A percentile compares a stretch with the other conserved stretches of the same genome.
Conservation (phyloP, 1,140 invertebrate genomes). For the Anagrus nilaparvatae region DNA sequence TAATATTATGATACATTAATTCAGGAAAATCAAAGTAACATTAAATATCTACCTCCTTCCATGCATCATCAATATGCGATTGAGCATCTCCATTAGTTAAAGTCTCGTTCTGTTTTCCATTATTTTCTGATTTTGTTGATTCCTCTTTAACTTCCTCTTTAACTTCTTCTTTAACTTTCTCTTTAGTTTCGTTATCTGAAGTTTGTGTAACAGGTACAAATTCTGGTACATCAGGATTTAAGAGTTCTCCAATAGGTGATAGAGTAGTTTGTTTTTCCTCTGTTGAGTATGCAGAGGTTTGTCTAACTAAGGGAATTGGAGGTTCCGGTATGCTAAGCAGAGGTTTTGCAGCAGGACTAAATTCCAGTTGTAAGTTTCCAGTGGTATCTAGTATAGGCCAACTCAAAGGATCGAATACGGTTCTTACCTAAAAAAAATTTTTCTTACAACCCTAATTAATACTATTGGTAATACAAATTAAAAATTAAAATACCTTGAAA, state of each 20-base stretch:
- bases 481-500: slow-evolving; percentile 51
- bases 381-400: slow-evolving; percentile 71
- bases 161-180: slow-evolving; percentile 10
- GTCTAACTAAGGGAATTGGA: slow-evolving; percentile 47
- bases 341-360: slow-evolving; percentile 46
- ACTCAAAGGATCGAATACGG: slow-evolving; percentile 65
- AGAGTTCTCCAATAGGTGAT: slow-evolving; percentile 41
- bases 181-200: slow-evolving; percentile 1
- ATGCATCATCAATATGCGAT: slow-evolving; percentile 32
- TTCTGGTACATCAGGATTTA: slow-evolving; percentile 80
- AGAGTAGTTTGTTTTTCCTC: not conserved
- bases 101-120: slow-evolving; percentile 3
- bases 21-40: slow-evolving; percentile 1
- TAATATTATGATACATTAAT: not conserved
- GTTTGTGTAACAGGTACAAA: slow-evolving; percentile 53
- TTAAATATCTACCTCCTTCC: slow-evolving; percentile 41
- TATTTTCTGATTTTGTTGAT: slow-evolving; percentile 5
- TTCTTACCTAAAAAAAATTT: slow-evolving; percentile 61
- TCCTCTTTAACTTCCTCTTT: slow-evolving; percentile 1
- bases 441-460: not conserved
- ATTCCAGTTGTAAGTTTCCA: slow-evolving; percentile 28
- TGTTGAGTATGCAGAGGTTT: slow-evolving; percentile 12
- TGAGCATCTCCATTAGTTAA: slow-evolving; percentile 18
- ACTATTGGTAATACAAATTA: not conserved
- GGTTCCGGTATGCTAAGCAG: slow-evolving; percentile 54